Evolutionary conservation across 2,888 invertebrate species (phyloP).

Genomic region (Drosophila phalerata): DNA sequence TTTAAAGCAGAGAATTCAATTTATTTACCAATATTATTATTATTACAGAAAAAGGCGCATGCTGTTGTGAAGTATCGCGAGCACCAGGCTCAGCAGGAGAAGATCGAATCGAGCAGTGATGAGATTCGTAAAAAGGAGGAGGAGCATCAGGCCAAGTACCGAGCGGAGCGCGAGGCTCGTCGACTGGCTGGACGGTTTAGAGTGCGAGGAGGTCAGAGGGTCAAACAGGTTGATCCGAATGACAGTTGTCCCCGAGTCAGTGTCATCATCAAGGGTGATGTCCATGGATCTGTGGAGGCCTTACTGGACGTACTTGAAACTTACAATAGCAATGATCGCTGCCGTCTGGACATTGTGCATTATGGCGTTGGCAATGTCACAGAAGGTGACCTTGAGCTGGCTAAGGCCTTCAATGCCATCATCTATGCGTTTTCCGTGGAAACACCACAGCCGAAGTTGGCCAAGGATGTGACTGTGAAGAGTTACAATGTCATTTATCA

Average conservation of each 20-base stretch:
- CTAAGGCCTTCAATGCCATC: constrained; percentile 90
- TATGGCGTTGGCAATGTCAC: constrained; percentile 95
- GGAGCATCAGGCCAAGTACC: constrained; percentile 89
- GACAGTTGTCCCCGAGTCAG: constrained; percentile 87
- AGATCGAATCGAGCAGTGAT: constrained; percentile 88
- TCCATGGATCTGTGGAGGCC: constrained; percentile 98
- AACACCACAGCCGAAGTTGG: constrained; percentile 83
- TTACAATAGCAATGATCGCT: constrained; percentile 90
- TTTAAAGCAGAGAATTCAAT: fast-evolving
- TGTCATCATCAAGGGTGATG: constrained; percentile 93
- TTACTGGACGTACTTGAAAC: constrained; percentile 95
- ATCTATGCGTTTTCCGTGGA: constrained; percentile 96
- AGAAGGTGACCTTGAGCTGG: constrained; percentile 93
- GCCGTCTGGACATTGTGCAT: constrained; percentile 93
- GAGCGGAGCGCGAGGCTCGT: constrained; percentile 87
- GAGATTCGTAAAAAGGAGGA: constrained; percentile 89
- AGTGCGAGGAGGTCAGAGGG: constrained; percentile 87
- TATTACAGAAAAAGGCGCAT: constrained; percentile 88
- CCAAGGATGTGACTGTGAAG: constrained; percentile 87
- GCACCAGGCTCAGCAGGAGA: constrained; percentile 87
- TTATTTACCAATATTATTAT: neutral
- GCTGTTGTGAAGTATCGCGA: constrained; percentile 90
- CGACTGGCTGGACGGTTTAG: constrained; percentile 88
- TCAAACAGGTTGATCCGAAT: constrained; percentile 86
- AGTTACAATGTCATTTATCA: constrained; percentile 96